Evolutionary conservation across 1,140 invertebrate species (phyloP).

Genomic region (Philopotamus ludificatus): DNA sequence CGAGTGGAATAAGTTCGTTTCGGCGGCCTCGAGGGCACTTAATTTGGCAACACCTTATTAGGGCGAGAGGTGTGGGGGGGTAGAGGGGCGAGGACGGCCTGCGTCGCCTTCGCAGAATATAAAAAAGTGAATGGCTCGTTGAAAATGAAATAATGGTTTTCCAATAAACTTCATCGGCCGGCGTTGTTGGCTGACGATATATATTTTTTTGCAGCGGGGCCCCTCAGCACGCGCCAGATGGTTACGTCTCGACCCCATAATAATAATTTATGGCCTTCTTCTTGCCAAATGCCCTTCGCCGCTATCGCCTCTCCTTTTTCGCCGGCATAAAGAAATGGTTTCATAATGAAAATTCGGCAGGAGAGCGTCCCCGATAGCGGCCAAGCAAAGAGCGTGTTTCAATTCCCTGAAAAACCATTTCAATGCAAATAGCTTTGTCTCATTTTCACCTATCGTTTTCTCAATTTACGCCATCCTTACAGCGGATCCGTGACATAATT

Average conservation of each 20-base stretch:
- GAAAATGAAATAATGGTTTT: slow-evolving; percentile 38
- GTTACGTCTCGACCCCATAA: slow-evolving; percentile 23
- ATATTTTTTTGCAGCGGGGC: not conserved
- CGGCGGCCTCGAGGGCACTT: no score
- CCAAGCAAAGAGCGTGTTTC: slow-evolving; percentile 6
- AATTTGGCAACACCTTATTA: slow-evolving; percentile 1
- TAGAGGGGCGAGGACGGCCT: slow-evolving; percentile 70
- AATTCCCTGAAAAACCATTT: no score
- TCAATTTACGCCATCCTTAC: no score
- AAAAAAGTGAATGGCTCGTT: slow-evolving; percentile 30
- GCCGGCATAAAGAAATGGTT: slow-evolving; percentile 5
- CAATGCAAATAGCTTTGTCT: no score
- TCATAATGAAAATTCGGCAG: slow-evolving; percentile 18
- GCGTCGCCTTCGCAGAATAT: slow-evolving; percentile 36
- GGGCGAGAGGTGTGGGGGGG: slow-evolving; percentile 53
- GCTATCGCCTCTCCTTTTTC: not conserved
- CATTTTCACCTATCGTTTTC: no score
- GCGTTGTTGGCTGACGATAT: not conserved
- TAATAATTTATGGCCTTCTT: slow-evolving; percentile 32
- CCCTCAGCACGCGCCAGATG: slow-evolving; percentile 28
- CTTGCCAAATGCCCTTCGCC: slow-evolving; percentile 18
- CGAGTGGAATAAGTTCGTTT: not conserved
- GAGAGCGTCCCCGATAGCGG: not conserved
- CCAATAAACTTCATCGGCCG: slow-evolving; percentile 26
- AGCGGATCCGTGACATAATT: no score